phyloP scores from a whole-genome alignment of 2,797 vertebrate species.

The Acanthiza pusilla region DNA sequence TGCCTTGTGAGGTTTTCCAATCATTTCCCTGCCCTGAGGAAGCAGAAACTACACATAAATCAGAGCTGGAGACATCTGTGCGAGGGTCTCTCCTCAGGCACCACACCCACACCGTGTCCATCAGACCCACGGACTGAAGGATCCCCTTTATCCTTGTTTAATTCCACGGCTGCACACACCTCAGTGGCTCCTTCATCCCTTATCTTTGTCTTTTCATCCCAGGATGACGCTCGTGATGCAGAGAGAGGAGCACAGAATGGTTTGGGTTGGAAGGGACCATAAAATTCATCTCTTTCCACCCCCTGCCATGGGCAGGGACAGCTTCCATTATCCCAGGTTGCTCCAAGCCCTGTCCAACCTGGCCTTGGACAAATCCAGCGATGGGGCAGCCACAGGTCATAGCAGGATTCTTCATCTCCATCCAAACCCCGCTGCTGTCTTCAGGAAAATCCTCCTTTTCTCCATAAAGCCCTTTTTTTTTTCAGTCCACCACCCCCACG shows the following conservation, averaged over 20 bases:
- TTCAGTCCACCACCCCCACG: too few species aligned
- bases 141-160: not conserved
- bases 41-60: not conserved
- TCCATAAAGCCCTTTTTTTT: not conserved
- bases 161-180: not conserved
- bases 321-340: fast-evolving
- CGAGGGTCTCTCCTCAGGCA: not conserved
- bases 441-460: not conserved
- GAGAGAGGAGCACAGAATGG: not conserved
- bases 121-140: not conserved
- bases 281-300: fast-evolving
- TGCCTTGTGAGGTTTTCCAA: not conserved
- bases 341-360: fast-evolving
- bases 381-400: fast-evolving
- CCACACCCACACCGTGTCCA: fast-evolving
- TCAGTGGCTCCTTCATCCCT: not conserved
- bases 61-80: not conserved
- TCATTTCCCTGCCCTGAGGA: not conserved
- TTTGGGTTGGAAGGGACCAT: not conserved
- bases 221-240: fast-evolving
- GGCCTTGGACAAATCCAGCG: not conserved
- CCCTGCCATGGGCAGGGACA: not conserved
- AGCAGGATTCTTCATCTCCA: not conserved
- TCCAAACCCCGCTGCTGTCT: not conserved
- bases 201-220: not conserved